phyloP scores from a whole-genome alignment of 2,888 invertebrate species.

The Tenthredo mesomela region DNA sequence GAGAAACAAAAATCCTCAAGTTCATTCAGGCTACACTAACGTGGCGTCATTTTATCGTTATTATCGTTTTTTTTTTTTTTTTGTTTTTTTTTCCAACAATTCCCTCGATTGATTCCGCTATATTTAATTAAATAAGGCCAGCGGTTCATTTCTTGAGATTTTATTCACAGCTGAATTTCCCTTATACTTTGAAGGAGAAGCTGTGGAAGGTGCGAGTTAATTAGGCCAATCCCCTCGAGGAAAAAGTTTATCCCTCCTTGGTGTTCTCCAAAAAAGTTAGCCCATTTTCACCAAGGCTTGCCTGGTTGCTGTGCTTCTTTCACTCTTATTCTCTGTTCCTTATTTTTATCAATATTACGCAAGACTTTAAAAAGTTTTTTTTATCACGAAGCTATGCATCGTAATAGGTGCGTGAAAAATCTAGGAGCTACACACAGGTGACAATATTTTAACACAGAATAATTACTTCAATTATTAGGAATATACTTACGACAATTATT shows the following conservation, averaged over 20 bases:
- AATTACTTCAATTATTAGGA: not conserved
- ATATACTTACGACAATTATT: not conserved
- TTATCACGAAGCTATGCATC: not conserved
- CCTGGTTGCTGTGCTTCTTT: not conserved
- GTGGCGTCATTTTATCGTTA: slow-evolving; percentile 9
- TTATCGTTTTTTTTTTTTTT: slow-evolving; percentile 3
- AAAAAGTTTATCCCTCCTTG: slow-evolving; percentile 8
- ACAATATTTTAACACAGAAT: not conserved
- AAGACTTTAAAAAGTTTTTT: not conserved
- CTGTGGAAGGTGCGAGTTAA: slow-evolving; percentile 47
- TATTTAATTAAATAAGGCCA: slow-evolving; percentile 25
- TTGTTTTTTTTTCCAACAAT: not conserved
- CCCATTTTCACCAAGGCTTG: slow-evolving; percentile 49
- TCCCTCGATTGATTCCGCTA: slow-evolving; percentile 33
- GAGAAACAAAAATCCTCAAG: not conserved
- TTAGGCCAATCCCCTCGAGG: slow-evolving; percentile 38
- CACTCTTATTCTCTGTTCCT: not conserved
- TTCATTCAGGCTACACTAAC: slow-evolving; percentile 19
- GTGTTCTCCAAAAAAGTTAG: slow-evolving; percentile 39
- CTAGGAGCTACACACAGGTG: not conserved
- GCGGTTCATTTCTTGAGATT: slow-evolving; percentile 36
- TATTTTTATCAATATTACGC: slow-evolving; percentile 35
- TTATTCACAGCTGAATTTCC: slow-evolving; percentile 26
- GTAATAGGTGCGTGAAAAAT: not conserved
- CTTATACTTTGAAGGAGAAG: not conserved